phyloP scores from a whole-genome alignment of 2,797 vertebrate genomes.

The Thaleichthys pacificus region DNA sequence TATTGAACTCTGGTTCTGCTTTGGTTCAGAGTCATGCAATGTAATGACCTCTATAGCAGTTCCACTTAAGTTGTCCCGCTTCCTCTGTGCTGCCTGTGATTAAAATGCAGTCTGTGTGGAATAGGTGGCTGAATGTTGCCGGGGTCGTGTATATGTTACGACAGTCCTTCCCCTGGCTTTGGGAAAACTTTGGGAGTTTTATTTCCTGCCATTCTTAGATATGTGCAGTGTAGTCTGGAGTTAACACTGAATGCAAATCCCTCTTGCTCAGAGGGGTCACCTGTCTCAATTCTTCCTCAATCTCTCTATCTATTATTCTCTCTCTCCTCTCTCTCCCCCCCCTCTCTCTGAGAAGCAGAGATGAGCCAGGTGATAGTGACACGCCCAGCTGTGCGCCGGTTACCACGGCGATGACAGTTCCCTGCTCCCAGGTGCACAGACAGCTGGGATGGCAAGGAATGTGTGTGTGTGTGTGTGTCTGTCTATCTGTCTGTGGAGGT shows the following conservation, averaged over 20 bases:
- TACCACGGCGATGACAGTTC: conserved; percentile 70
- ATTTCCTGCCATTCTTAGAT: neutral
- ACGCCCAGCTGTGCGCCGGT: conserved; percentile 71
- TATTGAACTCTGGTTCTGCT: conserved; percentile 68
- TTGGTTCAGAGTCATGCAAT: conserved; percentile 65
- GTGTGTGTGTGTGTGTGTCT: conserved; percentile 15
- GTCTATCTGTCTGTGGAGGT: neutral
- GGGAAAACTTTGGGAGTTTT: conserved; percentile 31
- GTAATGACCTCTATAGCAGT: conserved; percentile 59
- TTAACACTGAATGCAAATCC: neutral
- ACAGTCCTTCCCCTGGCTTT: conserved; percentile 58
- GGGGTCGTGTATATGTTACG: conserved; percentile 39
- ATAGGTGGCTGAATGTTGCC: conserved; percentile 48
- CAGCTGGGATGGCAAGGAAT: conserved; percentile 67
- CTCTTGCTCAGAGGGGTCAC: neutral
- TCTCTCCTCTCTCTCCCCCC: conserved; percentile 23
- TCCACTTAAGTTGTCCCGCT: conserved; percentile 54
- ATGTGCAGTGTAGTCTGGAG: neutral
- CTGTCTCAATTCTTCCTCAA: neutral
- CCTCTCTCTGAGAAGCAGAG: conserved; percentile 58
- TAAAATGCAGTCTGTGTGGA: conserved; percentile 40
- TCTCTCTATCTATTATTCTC: conserved; percentile 34
- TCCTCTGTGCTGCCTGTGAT: conserved; percentile 55
- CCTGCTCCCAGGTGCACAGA: conserved; percentile 67
- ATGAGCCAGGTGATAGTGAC: conserved; percentile 69